These are phyloP conservation scores for Chrysomela aeneicollis DNA, from an alignment of 2,888 invertebrate genomes.

Conservation along the genomic window DNA sequence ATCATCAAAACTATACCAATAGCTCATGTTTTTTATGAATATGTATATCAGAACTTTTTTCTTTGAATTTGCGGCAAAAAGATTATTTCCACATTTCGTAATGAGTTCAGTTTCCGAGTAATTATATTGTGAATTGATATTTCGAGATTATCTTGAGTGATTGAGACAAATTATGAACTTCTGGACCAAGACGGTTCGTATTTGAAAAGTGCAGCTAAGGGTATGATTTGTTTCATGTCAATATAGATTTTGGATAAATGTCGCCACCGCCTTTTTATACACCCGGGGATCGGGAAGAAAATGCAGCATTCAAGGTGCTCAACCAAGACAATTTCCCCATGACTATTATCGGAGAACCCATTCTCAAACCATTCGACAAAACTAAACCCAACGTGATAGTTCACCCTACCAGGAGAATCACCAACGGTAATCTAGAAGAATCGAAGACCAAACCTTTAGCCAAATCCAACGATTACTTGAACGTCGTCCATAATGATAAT, in stretches of 20 bases:
- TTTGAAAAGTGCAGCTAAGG: no score
- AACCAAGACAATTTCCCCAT: constrained; percentile 60
- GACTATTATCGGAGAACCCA: constrained; percentile 54
- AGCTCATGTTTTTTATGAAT: no score
- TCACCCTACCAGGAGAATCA: constrained; percentile 63
- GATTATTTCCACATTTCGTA: no score
- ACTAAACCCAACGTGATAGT: constrained; percentile 67
- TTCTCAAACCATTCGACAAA: constrained; percentile 58
- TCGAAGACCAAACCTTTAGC: constrained; percentile 53
- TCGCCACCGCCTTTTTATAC: constrained; percentile 50
- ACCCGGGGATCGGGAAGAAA: constrained; percentile 52
- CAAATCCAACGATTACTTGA: constrained; percentile 57
- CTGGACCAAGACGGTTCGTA: no score
- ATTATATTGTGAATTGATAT: no score
- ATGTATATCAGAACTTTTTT: no score
- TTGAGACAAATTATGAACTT: no score
- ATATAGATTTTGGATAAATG: constrained; percentile 16
- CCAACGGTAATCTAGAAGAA: constrained; percentile 53
- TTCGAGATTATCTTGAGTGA: no score
- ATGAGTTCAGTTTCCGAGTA: no score
- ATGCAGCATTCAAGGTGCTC: constrained; percentile 59
- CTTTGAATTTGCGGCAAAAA: no score
- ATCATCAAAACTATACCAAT: no score
- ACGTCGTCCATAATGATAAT: constrained; percentile 32
- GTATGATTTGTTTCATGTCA: background rate